Conservation (phyloP, 2,888 invertebrate genomes). For the Eupeodes latifasciatus region DNA sequence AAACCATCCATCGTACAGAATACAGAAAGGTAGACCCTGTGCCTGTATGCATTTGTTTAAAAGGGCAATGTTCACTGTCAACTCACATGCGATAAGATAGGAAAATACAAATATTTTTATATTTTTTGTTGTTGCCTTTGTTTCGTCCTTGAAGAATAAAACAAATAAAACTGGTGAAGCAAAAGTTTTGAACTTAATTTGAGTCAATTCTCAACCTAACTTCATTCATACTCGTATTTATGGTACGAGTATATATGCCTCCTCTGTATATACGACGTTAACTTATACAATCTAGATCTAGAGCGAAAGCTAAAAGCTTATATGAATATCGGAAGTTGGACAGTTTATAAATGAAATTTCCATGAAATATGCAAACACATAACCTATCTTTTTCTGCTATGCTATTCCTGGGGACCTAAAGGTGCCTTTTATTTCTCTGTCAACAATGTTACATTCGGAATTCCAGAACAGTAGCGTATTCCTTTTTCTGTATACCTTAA, state of each 20-base stretch:
- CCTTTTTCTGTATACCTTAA: constrained; percentile 1
- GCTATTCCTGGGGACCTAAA: too few species aligned
- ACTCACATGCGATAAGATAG: constrained; percentile 39
- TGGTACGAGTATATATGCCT: too few species aligned
- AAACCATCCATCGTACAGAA: background rate
- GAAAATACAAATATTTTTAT: background rate
- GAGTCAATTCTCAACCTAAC: constrained; percentile 6
- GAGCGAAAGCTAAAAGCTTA: constrained; percentile 5
- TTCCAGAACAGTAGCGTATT: constrained; percentile 14
- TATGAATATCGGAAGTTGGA: constrained; percentile 40
- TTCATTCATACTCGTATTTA: too few species aligned
- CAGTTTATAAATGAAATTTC: constrained; percentile 27
- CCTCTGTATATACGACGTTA: too few species aligned
- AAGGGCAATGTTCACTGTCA: constrained; percentile 40
- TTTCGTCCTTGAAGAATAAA: constrained; percentile 37
- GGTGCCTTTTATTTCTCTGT: constrained; percentile 22
- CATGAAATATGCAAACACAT: constrained; percentile 27
- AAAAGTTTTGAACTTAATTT: constrained; percentile 49
- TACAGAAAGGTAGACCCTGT: constrained; percentile 6
- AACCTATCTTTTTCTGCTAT: background rate
- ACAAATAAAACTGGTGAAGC: constrained; percentile 21
- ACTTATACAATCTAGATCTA: background rate
- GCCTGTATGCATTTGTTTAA: constrained; percentile 9
- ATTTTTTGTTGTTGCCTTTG: constrained; percentile 1
- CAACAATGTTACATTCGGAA: constrained; percentile 9